These are phyloP conservation scores for Ptychoptera contaminata DNA, from an alignment of 2,888 invertebrate genomes.

Conservation along the genomic window DNA sequence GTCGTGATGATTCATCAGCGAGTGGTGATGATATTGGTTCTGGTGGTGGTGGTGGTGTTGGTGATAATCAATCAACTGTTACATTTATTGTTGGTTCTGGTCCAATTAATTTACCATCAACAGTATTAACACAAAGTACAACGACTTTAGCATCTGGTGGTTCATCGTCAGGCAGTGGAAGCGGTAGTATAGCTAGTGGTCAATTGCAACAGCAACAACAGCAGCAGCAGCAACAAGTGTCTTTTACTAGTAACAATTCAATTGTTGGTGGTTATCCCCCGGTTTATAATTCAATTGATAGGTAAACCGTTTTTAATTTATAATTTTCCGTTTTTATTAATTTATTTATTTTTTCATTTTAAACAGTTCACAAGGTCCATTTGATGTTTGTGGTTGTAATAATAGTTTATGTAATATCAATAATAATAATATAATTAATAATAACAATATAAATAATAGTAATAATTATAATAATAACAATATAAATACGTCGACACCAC, in stretches of 20 bases:
- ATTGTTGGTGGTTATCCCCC: too few relatives aligned
- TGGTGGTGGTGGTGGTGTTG: slow-evolving; percentile 24
- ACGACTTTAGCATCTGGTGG: slow-evolving; percentile 4
- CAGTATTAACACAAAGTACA: slow-evolving; percentile 3
- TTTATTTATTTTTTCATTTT: too few relatives aligned
- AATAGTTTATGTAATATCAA: too few relatives aligned
- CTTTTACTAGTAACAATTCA: background rate
- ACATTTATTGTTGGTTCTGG: slow-evolving; percentile 12
- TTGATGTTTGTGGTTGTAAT: too few relatives aligned
- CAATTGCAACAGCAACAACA: slow-evolving; percentile 7
- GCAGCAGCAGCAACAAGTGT: slow-evolving; percentile 7
- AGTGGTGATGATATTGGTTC: slow-evolving; percentile 23
- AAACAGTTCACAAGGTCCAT: too few relatives aligned
- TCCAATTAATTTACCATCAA: slow-evolving; percentile 1
- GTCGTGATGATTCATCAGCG: slow-evolving; percentile 24
- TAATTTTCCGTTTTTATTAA: too few relatives aligned
- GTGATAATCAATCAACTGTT: slow-evolving; percentile 18
- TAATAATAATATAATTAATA: too few relatives aligned
- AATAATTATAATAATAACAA: too few relatives aligned
- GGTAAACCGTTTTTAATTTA: too few relatives aligned
- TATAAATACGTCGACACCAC: background rate
- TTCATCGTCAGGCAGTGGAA: too few relatives aligned
- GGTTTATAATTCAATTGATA: too few relatives aligned
- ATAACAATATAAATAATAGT: too few relatives aligned
- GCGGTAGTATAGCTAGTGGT: background rate